phyloP scores from a whole-genome alignment of 2,113 vertebrate species.

The Canis aureus region DNA sequence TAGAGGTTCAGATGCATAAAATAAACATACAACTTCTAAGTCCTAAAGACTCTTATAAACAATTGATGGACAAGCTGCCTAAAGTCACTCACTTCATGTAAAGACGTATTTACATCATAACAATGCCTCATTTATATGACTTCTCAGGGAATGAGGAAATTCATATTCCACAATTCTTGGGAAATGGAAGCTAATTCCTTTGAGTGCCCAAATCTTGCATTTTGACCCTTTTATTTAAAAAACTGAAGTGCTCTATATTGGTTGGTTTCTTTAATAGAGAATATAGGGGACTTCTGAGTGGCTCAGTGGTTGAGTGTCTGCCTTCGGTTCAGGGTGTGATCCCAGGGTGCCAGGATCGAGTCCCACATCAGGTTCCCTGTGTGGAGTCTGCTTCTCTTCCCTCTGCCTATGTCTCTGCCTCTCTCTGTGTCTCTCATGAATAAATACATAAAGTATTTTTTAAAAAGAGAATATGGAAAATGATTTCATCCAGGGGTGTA shows the following conservation, averaged over 20 bases:
- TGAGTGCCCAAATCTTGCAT: neutral
- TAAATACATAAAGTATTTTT: neutral
- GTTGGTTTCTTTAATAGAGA: slow-evolving; percentile 40
- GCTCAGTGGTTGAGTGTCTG: too few relatives aligned
- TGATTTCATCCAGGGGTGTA: neutral
- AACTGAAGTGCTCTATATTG: neutral
- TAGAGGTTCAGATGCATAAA: slow-evolving; percentile 36
- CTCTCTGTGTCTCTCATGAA: too few relatives aligned
- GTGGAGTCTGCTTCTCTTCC: too few relatives aligned
- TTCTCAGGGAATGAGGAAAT: neutral
- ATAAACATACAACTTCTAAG: slow-evolving; percentile 17
- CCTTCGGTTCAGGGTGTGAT: too few relatives aligned
- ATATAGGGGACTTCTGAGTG: neutral
- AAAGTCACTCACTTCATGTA: neutral
- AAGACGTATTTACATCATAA: neutral
- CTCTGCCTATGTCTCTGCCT: too few relatives aligned
- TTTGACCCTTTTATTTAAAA: neutral
- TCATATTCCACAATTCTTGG: neutral
- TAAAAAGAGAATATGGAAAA: slow-evolving; percentile 32
- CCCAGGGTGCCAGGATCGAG: too few relatives aligned
- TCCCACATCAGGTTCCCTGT: too few relatives aligned
- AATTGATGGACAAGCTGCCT: neutral
- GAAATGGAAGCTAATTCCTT: slow-evolving; percentile 52
- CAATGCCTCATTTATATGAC: slow-evolving; percentile 7
- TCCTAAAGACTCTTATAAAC: neutral